phyloP scores from a whole-genome alignment of 2,888 invertebrate genomes.

The Latheticus oryzae region DNA sequence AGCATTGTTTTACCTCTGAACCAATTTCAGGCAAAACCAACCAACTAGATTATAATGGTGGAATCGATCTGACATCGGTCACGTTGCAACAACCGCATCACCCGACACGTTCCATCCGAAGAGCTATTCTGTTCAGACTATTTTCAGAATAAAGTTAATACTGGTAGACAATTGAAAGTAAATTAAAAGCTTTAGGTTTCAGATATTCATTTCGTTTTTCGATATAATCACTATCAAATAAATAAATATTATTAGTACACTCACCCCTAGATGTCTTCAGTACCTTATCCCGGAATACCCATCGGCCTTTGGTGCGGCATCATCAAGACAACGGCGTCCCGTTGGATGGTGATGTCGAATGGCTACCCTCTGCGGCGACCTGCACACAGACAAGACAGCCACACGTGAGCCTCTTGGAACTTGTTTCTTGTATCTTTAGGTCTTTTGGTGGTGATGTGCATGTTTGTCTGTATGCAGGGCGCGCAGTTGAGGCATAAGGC shows the following conservation, averaged over 20 bases:
- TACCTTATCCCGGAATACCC: conserved; percentile 2
- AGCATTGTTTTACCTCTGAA: neutral
- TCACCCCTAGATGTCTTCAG: conserved; percentile 8
- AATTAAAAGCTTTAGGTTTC: conserved; percentile 9
- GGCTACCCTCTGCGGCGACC: conserved; percentile 65
- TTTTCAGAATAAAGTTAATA: neutral
- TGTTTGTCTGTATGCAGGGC: conserved; percentile 66
- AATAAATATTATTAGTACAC: no score
- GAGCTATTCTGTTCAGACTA: conserved; percentile 9
- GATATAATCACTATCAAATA: no score
- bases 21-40: neutral
- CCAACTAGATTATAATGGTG: neutral
- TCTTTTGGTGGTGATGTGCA: conserved; percentile 65
- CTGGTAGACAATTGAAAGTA: conserved; percentile 5
- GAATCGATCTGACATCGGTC: conserved; percentile 20
- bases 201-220: no score
- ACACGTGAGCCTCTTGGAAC: conserved; percentile 59
- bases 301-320: neutral
- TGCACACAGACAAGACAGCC: conserved; percentile 73
- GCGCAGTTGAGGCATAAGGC: conserved; percentile 53
- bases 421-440: conserved; percentile 49
- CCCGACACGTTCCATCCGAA: conserved; percentile 9
- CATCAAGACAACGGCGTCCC: conserved; percentile 6
- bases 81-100: conserved; percentile 6
- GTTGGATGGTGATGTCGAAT: conserved; percentile 21